Evolutionary conservation across 2,113 vertebrate genomes (phyloP).

Genomic region (Hemiscyllium ocellatum): DNA sequence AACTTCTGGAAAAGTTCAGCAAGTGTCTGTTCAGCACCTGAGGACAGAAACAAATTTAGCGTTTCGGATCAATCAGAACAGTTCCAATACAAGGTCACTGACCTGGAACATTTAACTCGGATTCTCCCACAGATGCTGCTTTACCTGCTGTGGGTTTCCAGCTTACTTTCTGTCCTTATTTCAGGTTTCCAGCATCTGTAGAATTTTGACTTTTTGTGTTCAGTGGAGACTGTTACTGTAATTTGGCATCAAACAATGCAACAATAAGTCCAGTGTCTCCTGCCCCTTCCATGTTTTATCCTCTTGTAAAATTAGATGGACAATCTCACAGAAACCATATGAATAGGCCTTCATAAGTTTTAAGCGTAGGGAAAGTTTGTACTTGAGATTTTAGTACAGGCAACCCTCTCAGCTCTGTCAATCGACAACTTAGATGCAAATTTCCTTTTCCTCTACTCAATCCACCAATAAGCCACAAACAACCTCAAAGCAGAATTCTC

Average conservation of each 20-base stretch:
- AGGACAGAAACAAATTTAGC: too few species aligned
- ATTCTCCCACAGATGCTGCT: too few species aligned
- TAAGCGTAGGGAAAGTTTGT: background rate
- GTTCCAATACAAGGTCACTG: too few species aligned
- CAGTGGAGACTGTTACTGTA: background rate
- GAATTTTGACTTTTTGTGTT: background rate
- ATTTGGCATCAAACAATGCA: background rate
- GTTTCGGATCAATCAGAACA: too few species aligned
- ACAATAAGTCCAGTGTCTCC: background rate
- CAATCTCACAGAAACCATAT: background rate
- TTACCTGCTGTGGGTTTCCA: too few species aligned
- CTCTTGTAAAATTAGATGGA: background rate
- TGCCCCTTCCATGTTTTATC: background rate
- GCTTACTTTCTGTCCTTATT: too few species aligned
- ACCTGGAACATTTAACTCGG: too few species aligned
- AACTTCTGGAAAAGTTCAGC: too few species aligned
- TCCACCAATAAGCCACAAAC: background rate
- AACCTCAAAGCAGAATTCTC: background rate
- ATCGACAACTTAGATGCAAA: background rate
- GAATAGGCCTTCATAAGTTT: background rate
- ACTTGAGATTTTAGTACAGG: background rate
- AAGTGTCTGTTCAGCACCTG: too few species aligned
- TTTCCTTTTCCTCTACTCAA: background rate
- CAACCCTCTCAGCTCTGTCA: background rate
- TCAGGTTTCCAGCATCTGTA: too few species aligned